A percentile compares a stretch with the other conserved stretches of the same genome.
Evolutionary conservation across 2,888 invertebrate species (phyloP).

Genomic region (Parelbella ahira): DNA sequence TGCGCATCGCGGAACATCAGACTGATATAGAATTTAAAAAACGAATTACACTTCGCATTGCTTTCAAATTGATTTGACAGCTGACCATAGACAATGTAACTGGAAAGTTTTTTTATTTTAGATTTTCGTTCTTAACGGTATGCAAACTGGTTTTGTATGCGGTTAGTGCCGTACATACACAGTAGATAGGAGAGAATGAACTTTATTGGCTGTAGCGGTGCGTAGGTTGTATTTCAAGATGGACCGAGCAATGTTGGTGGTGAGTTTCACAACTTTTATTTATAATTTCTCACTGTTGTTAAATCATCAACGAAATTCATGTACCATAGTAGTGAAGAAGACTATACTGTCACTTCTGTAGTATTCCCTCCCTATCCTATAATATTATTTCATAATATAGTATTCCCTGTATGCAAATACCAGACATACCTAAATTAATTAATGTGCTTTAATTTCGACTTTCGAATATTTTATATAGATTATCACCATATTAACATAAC

Average conservation of each 20-base stretch:
- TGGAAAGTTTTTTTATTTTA: conserved; percentile 25
- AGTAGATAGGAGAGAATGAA: conserved; percentile 44
- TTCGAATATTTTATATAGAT: too few relatives aligned
- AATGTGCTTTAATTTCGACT: too few relatives aligned
- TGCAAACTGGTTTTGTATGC: conserved; percentile 42
- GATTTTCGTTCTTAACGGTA: conserved; percentile 28
- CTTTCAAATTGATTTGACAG: conserved; percentile 22
- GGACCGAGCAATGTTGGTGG: conserved; percentile 43
- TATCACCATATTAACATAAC: too few relatives aligned
- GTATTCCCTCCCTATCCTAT: too few relatives aligned
- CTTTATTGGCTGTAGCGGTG: conserved; percentile 37
- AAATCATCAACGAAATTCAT: too few relatives aligned
- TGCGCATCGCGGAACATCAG: conserved; percentile 33
- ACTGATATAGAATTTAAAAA: conserved; percentile 15
- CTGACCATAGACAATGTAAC: conserved; percentile 35
- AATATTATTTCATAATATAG: too few relatives aligned
- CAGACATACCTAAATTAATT: too few relatives aligned
- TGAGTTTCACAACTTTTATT: conserved; percentile 36
- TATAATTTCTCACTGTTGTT: not conserved
- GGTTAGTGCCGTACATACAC: conserved; percentile 42
- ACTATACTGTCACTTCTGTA: too few relatives aligned
- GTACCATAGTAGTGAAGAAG: too few relatives aligned
- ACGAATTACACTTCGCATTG: conserved; percentile 28
- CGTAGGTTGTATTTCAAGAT: conserved; percentile 35
- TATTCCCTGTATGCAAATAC: too few relatives aligned